phyloP scores from a whole-genome alignment of 2,797 vertebrate species.

The Botia almorhae region DNA sequence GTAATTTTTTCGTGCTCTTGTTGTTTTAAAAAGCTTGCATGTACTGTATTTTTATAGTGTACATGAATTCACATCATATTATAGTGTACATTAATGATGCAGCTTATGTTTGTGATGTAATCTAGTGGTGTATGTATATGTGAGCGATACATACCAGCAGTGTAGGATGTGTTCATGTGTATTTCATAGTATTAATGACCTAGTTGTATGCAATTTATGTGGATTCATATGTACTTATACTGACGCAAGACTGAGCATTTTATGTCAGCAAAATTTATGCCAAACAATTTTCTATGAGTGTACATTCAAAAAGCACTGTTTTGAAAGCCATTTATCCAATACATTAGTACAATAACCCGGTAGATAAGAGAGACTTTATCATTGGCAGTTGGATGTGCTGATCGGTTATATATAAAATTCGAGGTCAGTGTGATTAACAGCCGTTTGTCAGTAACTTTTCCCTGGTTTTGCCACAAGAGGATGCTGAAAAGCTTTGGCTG shows the following conservation, averaged over 20 bases:
- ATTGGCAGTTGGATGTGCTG: background rate
- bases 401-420: background rate
- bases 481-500: conserved; percentile 70
- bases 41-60: background rate
- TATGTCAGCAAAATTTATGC: background rate
- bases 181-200: background rate
- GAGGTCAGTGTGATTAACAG: background rate
- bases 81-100: too few species aligned
- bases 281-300: background rate
- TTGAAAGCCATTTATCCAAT: background rate
- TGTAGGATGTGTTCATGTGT: background rate
- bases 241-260: background rate
- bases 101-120: background rate
- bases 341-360: background rate
- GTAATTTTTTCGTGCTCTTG: too few species aligned
- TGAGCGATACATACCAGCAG: background rate
- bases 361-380: background rate
- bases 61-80: background rate
- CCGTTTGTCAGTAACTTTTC: conserved; percentile 56
- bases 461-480: conserved; percentile 77
- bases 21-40: too few species aligned
- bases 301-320: background rate
- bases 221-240: background rate
- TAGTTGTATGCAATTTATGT: background rate
- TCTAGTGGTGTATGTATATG: too few species aligned